These are phyloP conservation scores for Mesoclemmys tuberculata DNA, from an alignment of 2,113 vertebrate genomes.

Conservation along the genomic window DNA sequence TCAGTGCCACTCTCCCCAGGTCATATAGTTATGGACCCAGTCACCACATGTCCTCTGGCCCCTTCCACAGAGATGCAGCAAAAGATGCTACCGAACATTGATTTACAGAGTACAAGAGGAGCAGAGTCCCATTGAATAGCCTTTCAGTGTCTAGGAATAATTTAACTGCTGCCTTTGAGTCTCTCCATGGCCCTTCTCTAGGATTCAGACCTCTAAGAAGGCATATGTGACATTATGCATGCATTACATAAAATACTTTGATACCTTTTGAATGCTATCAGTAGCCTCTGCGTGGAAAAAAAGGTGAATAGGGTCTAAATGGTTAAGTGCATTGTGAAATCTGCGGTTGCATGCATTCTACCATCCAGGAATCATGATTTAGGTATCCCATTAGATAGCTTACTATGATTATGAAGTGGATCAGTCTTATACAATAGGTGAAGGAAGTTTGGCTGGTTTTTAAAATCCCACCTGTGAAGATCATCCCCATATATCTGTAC, in stretches of 20 bases:
- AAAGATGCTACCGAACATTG: not conserved
- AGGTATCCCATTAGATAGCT: not conserved
- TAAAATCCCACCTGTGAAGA: not conserved
- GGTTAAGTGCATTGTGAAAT: not conserved
- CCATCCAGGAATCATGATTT: rapidly evolving
- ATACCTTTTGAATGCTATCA: rapidly evolving
- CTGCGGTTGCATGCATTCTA: not conserved
- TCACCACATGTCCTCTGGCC: not conserved
- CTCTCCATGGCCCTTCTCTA: not conserved
- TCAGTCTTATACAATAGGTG: not conserved
- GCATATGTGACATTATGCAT: not conserved
- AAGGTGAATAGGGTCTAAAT: rapidly evolving
- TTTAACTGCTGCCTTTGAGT: not conserved
- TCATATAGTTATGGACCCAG: not conserved
- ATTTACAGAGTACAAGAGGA: not conserved
- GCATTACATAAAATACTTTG: not conserved
- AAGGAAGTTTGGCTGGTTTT: not conserved
- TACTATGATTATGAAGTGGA: not conserved
- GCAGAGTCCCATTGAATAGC: not conserved
- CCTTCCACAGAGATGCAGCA: not conserved
- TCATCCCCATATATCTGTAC: not conserved
- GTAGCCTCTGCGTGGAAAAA: not conserved
- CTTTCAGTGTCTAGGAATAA: not conserved
- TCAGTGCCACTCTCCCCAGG: not conserved
- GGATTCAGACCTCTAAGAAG: not conserved